Conservation (phyloP, 37 sponge, comb jelly and placozoan genomes). For the Dysidea cf. avara region DNA sequence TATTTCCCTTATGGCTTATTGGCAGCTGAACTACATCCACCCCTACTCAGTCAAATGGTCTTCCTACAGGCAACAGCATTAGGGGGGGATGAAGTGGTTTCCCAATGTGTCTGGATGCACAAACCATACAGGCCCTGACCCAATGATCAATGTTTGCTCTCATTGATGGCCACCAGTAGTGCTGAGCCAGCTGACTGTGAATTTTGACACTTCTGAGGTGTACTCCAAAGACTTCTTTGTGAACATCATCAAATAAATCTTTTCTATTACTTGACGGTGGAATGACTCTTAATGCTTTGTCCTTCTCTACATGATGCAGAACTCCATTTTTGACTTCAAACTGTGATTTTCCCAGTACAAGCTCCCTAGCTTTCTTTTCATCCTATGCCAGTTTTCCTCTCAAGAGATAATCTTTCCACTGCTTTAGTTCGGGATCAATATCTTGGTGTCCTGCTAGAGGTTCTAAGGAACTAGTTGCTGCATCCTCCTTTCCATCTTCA, state of each 20-base stretch:
- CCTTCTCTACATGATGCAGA: conserved; percentile 14
- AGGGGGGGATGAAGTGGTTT: too few relatives aligned
- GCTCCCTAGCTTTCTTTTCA: conserved; percentile 2
- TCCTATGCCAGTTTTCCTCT: background rate
- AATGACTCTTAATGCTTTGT: conserved; percentile 5
- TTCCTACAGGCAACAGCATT: too few relatives aligned
- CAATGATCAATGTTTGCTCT: conserved; percentile 13
- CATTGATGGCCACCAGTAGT: conserved; percentile 52
- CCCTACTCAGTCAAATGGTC: too few relatives aligned
- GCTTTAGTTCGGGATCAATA: too few relatives aligned
- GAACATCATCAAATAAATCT: conserved; percentile 6
- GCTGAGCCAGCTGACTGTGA: conserved; percentile 7
- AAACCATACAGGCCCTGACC: conserved; percentile 12
- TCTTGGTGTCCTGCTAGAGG: too few relatives aligned
- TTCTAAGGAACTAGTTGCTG: too few relatives aligned
- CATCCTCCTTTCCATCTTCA: too few relatives aligned
- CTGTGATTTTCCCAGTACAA: background rate
- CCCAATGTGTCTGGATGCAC: conserved; percentile 21
- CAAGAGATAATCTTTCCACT: background rate
- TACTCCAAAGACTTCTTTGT: conserved; percentile 10
- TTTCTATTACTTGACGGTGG: background rate
- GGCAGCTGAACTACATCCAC: too few relatives aligned
- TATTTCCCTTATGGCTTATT: too few relatives aligned
- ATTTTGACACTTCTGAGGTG: conserved; percentile 32
- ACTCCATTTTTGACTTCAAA: conserved; percentile 6